These are phyloP conservation scores for Ptilonorhynchus violaceus DNA, from an alignment of 2,113 vertebrate genomes.

Conservation along the genomic window DNA sequence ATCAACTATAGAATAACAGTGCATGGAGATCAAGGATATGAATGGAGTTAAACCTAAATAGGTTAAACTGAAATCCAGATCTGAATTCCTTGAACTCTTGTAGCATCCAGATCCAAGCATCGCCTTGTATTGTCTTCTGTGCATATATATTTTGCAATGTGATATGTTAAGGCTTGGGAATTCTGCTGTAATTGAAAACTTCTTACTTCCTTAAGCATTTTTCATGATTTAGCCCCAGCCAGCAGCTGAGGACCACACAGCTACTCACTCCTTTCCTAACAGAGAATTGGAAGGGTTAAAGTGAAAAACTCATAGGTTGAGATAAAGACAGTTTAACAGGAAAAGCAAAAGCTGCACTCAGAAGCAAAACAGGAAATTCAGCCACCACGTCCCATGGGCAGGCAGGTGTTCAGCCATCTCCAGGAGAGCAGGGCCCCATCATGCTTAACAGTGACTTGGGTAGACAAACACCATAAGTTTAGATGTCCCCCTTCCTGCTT, in stretches of 20 bases:
- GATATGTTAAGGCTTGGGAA: not conserved
- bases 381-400: accelerated
- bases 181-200: not conserved
- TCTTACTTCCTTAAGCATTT: not conserved
- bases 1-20: not conserved
- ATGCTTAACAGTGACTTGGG: accelerated
- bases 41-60: not conserved
- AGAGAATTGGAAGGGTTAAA: not conserved
- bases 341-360: not conserved
- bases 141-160: not conserved
- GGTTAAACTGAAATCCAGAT: not conserved
- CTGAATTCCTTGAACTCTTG: not conserved
- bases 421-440: not conserved
- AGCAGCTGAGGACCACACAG: not conserved
- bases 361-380: not conserved
- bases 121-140: not conserved
- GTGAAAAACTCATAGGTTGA: not conserved
- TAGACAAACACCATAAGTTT: not conserved
- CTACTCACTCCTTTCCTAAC: not conserved
- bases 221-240: not conserved
- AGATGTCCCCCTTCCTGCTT: not conserved
- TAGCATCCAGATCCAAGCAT: not conserved
- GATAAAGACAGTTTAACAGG: not conserved
- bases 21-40: not conserved
- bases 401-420: not conserved